These are phyloP conservation scores for Drosophila pullipes DNA, from an alignment of 2,888 invertebrate species.

Conservation along the genomic window DNA sequence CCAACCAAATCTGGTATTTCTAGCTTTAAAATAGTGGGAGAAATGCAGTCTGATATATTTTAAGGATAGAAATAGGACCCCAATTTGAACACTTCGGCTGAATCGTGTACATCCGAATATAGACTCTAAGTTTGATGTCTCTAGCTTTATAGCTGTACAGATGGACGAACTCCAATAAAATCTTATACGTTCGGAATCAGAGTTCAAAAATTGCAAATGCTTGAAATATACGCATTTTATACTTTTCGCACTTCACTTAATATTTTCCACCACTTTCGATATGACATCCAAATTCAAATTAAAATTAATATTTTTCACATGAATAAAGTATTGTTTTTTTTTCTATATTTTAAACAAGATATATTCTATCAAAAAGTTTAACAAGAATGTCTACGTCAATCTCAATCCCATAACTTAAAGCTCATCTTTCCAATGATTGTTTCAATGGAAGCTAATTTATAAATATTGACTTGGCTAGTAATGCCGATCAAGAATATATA, in stretches of 20 bases:
- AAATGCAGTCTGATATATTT: background rate
- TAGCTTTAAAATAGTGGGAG: background rate
- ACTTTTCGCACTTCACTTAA: background rate
- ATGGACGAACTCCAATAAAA: background rate
- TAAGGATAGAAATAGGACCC: background rate
- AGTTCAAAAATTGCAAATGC: background rate
- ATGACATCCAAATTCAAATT: background rate
- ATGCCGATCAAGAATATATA: background rate
- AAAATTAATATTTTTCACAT: background rate
- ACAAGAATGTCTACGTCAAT: background rate
- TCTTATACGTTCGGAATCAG: background rate
- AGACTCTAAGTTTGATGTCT: background rate
- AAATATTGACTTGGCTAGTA: background rate
- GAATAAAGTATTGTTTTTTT: background rate
- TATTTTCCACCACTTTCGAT: background rate
- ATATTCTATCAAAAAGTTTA: no score
- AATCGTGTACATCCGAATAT: background rate
- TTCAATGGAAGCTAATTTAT: background rate
- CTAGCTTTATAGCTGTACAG: background rate
- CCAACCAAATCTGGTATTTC: background rate
- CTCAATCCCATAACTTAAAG: background rate
- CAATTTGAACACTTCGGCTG: background rate
- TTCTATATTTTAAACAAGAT: background rate
- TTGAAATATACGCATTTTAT: no score
- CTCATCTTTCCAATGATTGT: background rate